Conservation (phyloP, 2,113 vertebrate species). For the Callipepla californica region DNA sequence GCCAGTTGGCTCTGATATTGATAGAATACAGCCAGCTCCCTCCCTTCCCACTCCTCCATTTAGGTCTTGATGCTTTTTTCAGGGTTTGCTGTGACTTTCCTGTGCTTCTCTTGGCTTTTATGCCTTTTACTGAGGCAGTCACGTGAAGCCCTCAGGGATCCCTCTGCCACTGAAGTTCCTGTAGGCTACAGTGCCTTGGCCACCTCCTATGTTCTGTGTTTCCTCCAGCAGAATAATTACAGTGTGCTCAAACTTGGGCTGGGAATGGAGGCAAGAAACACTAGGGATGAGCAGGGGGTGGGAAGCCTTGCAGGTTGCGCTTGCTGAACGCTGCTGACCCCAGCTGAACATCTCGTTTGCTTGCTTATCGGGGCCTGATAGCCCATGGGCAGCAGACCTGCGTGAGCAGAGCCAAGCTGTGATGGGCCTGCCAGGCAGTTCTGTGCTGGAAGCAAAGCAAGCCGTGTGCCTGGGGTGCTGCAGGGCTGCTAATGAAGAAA, state of each 20-base stretch:
- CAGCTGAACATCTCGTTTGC: accelerated
- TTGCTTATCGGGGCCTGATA: not conserved
- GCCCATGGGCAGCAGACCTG: not conserved
- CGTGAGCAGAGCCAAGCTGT: not conserved
- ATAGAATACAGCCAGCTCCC: not conserved
- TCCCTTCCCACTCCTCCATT: constrained; percentile 46
- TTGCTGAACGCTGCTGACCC: not conserved
- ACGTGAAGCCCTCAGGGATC: accelerated
- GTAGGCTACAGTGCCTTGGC: not conserved
- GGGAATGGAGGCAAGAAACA: accelerated
- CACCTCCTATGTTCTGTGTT: not conserved
- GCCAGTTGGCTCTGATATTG: constrained; percentile 41
- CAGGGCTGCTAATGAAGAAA: not conserved
- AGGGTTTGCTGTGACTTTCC: not conserved
- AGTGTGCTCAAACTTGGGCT: accelerated
- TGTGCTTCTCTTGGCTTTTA: not conserved
- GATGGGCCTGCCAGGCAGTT: not conserved
- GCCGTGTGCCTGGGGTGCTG: not conserved
- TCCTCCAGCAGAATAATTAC: not conserved
- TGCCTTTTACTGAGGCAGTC: not conserved
- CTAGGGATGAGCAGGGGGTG: not conserved
- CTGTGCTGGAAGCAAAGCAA: not conserved
- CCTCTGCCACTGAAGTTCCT: not conserved
- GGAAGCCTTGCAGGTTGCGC: not conserved
- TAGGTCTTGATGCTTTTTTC: not conserved